Percentiles rank a stretch among this genome's conserved stretches.
These are phyloP conservation scores for Drosophila melanosoma DNA, from an alignment of 2,888 invertebrate genomes.

Conservation along the genomic window DNA sequence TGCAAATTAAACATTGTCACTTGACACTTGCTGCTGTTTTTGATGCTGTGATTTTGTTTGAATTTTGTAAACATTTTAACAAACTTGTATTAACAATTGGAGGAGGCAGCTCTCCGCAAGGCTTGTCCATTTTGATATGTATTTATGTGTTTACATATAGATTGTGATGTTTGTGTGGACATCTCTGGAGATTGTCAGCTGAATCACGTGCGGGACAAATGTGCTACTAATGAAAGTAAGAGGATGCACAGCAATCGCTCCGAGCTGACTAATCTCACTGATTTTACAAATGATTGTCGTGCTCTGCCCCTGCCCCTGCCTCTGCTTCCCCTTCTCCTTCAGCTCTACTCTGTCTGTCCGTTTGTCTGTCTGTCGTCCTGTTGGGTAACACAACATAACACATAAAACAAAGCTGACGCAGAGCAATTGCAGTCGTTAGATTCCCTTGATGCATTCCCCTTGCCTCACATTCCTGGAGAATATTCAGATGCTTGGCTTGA, in stretches of 20 bases:
- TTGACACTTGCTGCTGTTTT: no score
- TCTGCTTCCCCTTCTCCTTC: neutral
- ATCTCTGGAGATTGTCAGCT: conserved; percentile 67
- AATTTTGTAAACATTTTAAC: no score
- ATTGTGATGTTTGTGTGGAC: neutral
- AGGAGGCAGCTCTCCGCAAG: neutral
- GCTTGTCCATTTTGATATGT: neutral
- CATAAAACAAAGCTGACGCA: conserved; percentile 4
- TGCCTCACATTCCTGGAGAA: neutral
- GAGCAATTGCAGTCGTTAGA: conserved; percentile 33
- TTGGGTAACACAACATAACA: conserved; percentile 13
- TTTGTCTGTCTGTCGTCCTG: conserved; percentile 2
- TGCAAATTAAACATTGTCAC: no score
- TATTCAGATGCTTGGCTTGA: neutral
- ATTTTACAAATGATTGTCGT: conserved; percentile 73
- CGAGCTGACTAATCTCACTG: conserved; percentile 66
- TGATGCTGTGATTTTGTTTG: no score
- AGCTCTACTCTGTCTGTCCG: neutral
- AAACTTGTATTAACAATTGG: neutral
- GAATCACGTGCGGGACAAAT: conserved; percentile 75
- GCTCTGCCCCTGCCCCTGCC: conserved; percentile 4
- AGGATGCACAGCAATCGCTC: conserved; percentile 43
- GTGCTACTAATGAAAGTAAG: conserved; percentile 77
- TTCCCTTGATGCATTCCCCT: conserved; percentile 14
- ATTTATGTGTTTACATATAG: neutral